These are phyloP conservation scores for Epinephelus moara DNA, from an alignment of 2,113 vertebrate genomes.

Conservation along the genomic window DNA sequence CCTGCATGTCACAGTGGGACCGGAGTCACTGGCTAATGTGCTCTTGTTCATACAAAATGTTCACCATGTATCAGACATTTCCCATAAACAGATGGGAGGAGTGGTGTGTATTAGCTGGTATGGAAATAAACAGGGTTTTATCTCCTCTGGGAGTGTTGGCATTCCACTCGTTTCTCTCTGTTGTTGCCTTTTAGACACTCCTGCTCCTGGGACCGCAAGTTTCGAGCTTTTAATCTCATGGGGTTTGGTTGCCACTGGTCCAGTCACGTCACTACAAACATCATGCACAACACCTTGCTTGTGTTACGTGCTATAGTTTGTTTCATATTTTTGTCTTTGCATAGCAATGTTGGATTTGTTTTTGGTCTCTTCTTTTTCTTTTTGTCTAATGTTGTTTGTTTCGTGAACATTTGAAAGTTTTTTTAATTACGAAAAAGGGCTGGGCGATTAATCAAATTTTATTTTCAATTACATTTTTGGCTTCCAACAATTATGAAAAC, in stretches of 20 bases:
- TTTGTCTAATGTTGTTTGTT: neutral
- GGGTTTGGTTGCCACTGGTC: neutral
- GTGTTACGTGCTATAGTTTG: neutral
- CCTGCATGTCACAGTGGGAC: conserved; percentile 73
- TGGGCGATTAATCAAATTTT: no score
- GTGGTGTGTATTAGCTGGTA: conserved; percentile 29
- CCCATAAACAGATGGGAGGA: conserved; percentile 48
- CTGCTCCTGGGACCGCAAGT: conserved; percentile 12
- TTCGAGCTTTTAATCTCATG: conserved; percentile 6
- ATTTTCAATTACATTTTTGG: no score
- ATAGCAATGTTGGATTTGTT: neutral
- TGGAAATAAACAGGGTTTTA: conserved; percentile 57
- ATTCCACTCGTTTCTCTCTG: conserved; percentile 56
- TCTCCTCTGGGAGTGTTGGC: conserved; percentile 53
- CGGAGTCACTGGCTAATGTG: conserved; percentile 62
- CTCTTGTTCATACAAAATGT: conserved; percentile 51
- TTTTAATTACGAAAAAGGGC: neutral
- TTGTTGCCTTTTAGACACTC: conserved; percentile 38
- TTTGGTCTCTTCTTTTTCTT: neutral
- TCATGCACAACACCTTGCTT: neutral
- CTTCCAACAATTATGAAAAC: no score
- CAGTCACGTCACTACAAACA: neutral
- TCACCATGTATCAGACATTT: conserved; percentile 59
- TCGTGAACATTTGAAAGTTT: neutral
- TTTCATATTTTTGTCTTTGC: neutral